Evolutionary conservation across 2,113 vertebrate genomes (phyloP).

Genomic region (Trogon melanurus): DNA sequence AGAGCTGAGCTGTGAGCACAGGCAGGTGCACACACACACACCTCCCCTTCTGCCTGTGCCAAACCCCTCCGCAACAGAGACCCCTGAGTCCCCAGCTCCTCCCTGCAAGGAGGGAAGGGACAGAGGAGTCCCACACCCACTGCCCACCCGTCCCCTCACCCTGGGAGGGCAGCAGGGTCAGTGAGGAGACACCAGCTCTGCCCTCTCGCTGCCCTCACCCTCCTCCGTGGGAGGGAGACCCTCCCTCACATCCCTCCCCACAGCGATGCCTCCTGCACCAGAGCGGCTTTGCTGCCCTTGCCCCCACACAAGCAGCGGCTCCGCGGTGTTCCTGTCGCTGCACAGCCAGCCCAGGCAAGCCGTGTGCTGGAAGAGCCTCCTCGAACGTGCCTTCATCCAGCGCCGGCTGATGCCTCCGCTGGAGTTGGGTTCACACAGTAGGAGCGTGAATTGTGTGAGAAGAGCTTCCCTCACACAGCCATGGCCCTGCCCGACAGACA

Average conservation of each 20-base stretch:
- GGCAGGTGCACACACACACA: background rate
- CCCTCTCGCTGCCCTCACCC: background rate
- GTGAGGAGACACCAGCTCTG: background rate
- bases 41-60: fast-evolving
- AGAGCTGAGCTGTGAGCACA: background rate
- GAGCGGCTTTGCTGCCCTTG: background rate
- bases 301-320: background rate
- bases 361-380: fast-evolving
- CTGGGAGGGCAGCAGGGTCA: background rate
- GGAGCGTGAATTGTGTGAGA: background rate
- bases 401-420: background rate
- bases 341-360: background rate
- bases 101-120: background rate
- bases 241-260: background rate
- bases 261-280: fast-evolving
- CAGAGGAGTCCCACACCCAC: background rate
- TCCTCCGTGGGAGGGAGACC: background rate
- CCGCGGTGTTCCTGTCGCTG: background rate
- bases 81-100: background rate
- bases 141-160: fast-evolving
- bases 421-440: background rate
- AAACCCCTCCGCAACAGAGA: background rate
- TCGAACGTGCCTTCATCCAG: background rate
- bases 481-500: background rate
- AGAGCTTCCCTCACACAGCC: background rate